These are phyloP conservation scores for Eupristina koningsbergeri DNA, from an alignment of 1,140 invertebrate species.

Conservation along the genomic window DNA sequence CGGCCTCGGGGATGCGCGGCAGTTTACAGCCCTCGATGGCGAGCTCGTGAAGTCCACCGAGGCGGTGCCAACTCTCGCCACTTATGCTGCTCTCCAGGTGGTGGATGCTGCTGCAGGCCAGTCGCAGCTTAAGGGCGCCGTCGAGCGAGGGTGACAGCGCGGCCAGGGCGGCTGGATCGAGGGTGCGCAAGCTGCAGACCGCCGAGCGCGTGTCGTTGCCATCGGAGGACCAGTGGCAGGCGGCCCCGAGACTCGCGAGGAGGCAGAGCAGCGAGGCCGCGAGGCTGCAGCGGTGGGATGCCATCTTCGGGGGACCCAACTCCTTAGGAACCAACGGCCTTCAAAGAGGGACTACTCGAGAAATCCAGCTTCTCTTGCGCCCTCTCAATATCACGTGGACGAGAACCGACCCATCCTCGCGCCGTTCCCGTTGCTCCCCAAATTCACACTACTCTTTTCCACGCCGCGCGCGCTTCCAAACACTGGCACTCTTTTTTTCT, in stretches of 20 bases:
- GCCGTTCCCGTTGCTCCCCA: background rate
- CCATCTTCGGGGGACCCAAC: background rate
- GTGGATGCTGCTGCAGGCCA: conserved; percentile 85
- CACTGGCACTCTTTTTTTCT: background rate
- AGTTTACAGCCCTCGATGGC: conserved; percentile 86
- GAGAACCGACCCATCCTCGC: conserved; percentile 29
- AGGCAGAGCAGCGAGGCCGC: background rate
- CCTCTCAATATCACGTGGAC: conserved; percentile 39
- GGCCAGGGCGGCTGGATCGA: conserved; percentile 77
- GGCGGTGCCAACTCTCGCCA: conserved; percentile 80
- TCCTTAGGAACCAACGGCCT: background rate
- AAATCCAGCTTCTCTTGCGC: conserved; percentile 22
- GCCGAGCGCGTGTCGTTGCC: conserved; percentile 78
- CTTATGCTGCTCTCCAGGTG: conserved; percentile 86
- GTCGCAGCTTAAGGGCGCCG: conserved; percentile 78
- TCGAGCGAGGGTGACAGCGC: conserved; percentile 81
- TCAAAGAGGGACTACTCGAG: background rate
- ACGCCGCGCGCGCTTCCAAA: background rate
- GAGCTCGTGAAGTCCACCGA: conserved; percentile 83
- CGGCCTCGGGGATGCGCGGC: conserved; percentile 81
- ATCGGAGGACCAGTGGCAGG: conserved; percentile 75
- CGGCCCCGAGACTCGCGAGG: conserved; percentile 10
- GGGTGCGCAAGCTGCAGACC: conserved; percentile 79
- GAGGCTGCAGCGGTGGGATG: background rate
- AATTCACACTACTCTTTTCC: conserved; percentile 4